These are phyloP conservation scores for Trichosurus vulpecula DNA, from an alignment of 2,797 vertebrate genomes.

Conservation along the genomic window DNA sequence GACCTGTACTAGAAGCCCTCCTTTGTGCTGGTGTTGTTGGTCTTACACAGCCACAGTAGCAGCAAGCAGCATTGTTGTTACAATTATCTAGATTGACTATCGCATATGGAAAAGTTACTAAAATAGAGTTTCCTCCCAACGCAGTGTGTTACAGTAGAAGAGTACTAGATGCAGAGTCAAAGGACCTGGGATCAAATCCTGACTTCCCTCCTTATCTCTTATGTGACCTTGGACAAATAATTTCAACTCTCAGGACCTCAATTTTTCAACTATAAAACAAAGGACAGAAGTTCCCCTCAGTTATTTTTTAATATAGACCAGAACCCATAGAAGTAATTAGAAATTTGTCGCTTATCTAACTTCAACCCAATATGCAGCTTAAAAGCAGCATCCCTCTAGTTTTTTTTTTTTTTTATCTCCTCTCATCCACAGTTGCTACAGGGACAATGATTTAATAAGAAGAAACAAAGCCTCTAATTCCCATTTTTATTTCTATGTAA, in stretches of 20 bases:
- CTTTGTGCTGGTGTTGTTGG: too few species aligned
- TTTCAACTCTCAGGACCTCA: background rate
- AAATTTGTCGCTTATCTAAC: constrained; percentile 5
- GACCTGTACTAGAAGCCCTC: too few species aligned
- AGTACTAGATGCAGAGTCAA: background rate
- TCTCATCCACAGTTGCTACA: background rate
- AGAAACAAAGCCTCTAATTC: background rate
- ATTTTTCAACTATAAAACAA: background rate
- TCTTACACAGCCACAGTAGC: too few species aligned
- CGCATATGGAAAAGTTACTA: background rate
- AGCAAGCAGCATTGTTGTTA: too few species aligned
- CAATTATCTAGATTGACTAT: background rate
- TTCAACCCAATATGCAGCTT: background rate
- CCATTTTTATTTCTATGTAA: background rate
- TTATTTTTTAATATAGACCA: constrained; percentile 23
- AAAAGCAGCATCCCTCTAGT: background rate
- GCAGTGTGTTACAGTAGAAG: background rate
- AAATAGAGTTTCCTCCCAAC: background rate
- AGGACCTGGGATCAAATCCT: background rate
- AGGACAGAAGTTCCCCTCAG: background rate
- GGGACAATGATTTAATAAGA: background rate
- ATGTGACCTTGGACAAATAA: background rate
- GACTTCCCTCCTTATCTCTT: background rate
- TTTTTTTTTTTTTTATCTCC: constrained; percentile 14
- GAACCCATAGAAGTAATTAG: background rate